A percentile compares a stretch with the other conserved stretches of the same genome.
These are phyloP conservation scores for Pipistrellus kuhlii DNA, from an alignment of 2,797 vertebrate genomes.

Conservation along the genomic window DNA sequence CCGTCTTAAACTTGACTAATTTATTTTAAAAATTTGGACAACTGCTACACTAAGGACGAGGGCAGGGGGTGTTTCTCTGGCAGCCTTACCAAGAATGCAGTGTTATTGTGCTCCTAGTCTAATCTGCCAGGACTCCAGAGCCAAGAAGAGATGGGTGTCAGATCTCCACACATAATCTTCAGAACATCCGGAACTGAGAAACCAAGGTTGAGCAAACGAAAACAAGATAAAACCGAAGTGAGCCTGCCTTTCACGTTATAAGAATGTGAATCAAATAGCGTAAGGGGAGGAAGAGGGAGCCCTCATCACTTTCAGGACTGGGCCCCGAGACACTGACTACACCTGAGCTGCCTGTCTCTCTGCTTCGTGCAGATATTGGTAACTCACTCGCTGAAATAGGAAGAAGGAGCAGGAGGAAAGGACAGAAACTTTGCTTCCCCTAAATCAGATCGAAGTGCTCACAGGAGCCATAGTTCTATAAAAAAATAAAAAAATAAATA, in stretches of 20 bases:
- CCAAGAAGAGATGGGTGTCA: constrained; percentile 81
- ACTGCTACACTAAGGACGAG: neutral
- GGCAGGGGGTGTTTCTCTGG: neutral
- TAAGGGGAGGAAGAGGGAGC: neutral
- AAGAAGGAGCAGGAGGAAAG: neutral
- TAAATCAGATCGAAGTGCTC: constrained; percentile 68
- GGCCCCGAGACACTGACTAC: neutral
- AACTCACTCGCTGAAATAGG: constrained; percentile 24
- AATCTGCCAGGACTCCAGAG: constrained; percentile 69
- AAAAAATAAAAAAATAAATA: neutral
- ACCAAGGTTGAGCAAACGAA: constrained; percentile 70
- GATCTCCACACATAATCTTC: constrained; percentile 71
- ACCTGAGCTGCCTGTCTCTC: constrained; percentile 22
- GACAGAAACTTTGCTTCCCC: neutral
- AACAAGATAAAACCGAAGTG: constrained; percentile 80
- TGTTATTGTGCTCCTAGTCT: constrained; percentile 18
- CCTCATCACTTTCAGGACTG: constrained; percentile 58
- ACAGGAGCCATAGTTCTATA: neutral
- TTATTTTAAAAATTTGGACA: constrained; percentile 10
- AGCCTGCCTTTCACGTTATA: constrained; percentile 67
- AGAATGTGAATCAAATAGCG: constrained; percentile 63
- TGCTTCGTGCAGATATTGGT: constrained; percentile 19
- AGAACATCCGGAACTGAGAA: constrained; percentile 74
- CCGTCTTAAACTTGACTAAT: neutral
- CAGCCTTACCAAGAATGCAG: neutral